Evolutionary conservation across 1,140 invertebrate species (phyloP).

Genomic region (Ceratosolen fusciceps): DNA sequence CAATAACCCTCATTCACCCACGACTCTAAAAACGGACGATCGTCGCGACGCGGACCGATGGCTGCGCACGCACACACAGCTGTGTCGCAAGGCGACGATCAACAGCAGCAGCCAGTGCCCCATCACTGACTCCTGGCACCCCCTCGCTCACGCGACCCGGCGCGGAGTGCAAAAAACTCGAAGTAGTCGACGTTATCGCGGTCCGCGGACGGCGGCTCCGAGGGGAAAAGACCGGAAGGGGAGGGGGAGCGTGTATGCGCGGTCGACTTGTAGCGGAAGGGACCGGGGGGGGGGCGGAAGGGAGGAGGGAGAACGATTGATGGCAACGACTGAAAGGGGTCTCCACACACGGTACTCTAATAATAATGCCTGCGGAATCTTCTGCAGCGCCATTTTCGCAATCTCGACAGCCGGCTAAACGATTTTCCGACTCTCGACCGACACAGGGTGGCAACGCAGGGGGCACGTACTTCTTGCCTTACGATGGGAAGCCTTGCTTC

Average conservation of each 20-base stretch:
- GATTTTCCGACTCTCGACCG: background rate
- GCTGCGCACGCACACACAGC: slow-evolving; percentile 52
- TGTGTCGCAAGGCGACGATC: background rate
- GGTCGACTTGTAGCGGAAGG: too few species aligned
- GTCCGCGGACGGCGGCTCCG: too few species aligned
- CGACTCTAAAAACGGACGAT: background rate
- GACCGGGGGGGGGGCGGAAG: background rate
- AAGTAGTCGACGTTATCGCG: background rate
- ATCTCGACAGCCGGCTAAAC: background rate
- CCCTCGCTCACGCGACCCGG: background rate
- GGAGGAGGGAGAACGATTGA: background rate
- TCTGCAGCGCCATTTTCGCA: background rate
- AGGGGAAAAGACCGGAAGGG: too few species aligned
- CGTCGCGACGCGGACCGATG: background rate
- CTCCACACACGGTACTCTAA: too few species aligned
- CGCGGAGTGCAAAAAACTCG: background rate
- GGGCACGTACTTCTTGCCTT: too few species aligned
- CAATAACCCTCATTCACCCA: background rate
- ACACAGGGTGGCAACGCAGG: too few species aligned
- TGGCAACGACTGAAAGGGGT: slow-evolving; percentile 17
- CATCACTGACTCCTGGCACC: background rate
- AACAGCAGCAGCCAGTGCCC: background rate
- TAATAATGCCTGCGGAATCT: background rate
- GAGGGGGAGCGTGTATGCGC: too few species aligned
- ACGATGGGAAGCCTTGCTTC: background rate